Percentiles rank a stretch among this genome's conserved stretches.
Conservation (phyloP, 2,797 vertebrate genomes). For the Manis crassicaudata region DNA sequence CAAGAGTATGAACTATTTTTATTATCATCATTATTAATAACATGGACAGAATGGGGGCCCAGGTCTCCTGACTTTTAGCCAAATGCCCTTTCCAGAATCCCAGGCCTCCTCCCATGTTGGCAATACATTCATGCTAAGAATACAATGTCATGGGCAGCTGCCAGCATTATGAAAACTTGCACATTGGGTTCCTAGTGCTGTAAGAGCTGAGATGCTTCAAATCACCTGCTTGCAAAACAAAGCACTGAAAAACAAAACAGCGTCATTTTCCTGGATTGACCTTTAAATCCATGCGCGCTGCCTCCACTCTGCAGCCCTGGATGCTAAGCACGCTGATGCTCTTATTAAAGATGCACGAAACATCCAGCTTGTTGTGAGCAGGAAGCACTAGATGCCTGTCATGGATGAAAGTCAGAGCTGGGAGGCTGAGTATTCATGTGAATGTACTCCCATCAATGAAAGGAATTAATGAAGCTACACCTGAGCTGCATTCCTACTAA, state of each 20-base stretch:
- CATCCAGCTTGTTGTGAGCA: neutral
- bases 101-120: neutral
- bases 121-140: neutral
- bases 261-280: slow-evolving; percentile 62
- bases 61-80: neutral
- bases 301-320: neutral
- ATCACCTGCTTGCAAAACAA: slow-evolving; percentile 54
- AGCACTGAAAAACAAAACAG: slow-evolving; percentile 61
- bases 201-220: slow-evolving; percentile 30
- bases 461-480: slow-evolving; percentile 80
- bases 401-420: slow-evolving; percentile 21
- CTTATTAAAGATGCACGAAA: slow-evolving; percentile 70
- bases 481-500: slow-evolving; percentile 72
- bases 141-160: neutral
- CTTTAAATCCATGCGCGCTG: slow-evolving; percentile 44
- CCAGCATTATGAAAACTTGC: neutral
- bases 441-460: slow-evolving; percentile 67
- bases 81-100: slow-evolving; percentile 2
- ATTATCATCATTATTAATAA: slow-evolving; percentile 36
- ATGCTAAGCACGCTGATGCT: slow-evolving; percentile 9
- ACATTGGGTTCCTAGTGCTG: neutral
- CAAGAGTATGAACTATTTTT: neutral
- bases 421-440: slow-evolving; percentile 44
- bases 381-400: slow-evolving; percentile 53
- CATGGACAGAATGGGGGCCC: neutral